A percentile compares a stretch with the other conserved stretches of the same genome.
Evolutionary conservation across 1,140 invertebrate genomes (phyloP).

Genomic region (Pissodes strobi): DNA sequence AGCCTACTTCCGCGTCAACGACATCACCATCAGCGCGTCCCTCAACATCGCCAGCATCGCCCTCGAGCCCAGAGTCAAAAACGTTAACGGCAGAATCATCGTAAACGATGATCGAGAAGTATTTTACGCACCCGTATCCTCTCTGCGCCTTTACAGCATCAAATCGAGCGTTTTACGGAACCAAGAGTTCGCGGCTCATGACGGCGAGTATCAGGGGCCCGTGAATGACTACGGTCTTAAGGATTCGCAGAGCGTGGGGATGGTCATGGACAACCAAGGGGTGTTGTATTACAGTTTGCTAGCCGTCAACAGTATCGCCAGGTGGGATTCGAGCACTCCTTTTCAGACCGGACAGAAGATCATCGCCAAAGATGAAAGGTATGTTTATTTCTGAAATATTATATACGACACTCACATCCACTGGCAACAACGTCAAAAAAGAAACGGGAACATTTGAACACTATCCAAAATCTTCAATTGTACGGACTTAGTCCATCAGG

Average conservation of each 20-base stretch:
- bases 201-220: slow-evolving; percentile 38
- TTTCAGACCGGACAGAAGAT: slow-evolving; percentile 58
- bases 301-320: slow-evolving; percentile 66
- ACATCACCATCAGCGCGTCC: slow-evolving; percentile 59
- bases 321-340: slow-evolving; percentile 64
- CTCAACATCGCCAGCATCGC: slow-evolving; percentile 70
- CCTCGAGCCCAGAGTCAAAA: slow-evolving; percentile 60
- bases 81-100: slow-evolving; percentile 27
- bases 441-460: too few relatives aligned
- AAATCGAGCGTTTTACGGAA: slow-evolving; percentile 63
- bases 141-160: slow-evolving; percentile 66
- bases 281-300: slow-evolving; percentile 70
- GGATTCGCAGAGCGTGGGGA: slow-evolving; percentile 68
- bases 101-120: slow-evolving; percentile 59
- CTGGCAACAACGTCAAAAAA: too few relatives aligned
- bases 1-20: slow-evolving; percentile 62
- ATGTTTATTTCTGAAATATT: not conserved
- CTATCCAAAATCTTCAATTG: too few relatives aligned
- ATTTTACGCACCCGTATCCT: slow-evolving; percentile 69
- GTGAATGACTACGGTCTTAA: slow-evolving; percentile 66
- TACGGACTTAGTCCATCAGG: too few relatives aligned
- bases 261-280: slow-evolving; percentile 71
- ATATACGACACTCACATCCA: too few relatives aligned
- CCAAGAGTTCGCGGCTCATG: slow-evolving; percentile 48
- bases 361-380: slow-evolving; percentile 66